phyloP scores from a whole-genome alignment of 2,888 invertebrate genomes.

The Cantharis rufa region DNA sequence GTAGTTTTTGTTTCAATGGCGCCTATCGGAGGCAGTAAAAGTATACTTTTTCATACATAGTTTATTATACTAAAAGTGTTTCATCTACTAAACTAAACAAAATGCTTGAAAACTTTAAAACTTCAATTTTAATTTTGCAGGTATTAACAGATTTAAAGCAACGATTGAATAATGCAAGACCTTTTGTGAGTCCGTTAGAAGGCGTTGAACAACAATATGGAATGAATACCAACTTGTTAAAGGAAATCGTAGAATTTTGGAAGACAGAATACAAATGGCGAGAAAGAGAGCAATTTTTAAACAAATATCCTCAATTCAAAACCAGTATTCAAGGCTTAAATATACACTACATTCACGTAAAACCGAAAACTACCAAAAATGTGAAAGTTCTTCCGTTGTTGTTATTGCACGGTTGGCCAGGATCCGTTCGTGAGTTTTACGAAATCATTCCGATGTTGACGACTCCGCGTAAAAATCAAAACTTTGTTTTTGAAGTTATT shows the following conservation, averaged over 20 bases:
- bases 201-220: slow-evolving; percentile 78
- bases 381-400: slow-evolving; percentile 66
- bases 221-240: slow-evolving; percentile 71
- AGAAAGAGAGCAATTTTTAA: slow-evolving; percentile 63
- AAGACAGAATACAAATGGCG: slow-evolving; percentile 70
- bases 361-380: slow-evolving; percentile 52
- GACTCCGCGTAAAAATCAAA: slow-evolving; percentile 57
- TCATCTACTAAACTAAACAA: too few species aligned
- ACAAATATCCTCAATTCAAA: slow-evolving; percentile 69
- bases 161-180: slow-evolving; percentile 58
- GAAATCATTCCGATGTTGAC: slow-evolving; percentile 69
- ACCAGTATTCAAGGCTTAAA: slow-evolving; percentile 72
- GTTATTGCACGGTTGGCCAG: slow-evolving; percentile 89
- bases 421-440: slow-evolving; percentile 84
- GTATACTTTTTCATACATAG: too few species aligned
- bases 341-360: slow-evolving; percentile 70
- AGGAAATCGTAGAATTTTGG: slow-evolving; percentile 79
- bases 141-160: slow-evolving; percentile 60
- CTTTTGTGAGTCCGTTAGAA: slow-evolving; percentile 62
- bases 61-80: too few species aligned
- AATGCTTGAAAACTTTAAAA: too few species aligned
- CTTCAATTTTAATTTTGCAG: slow-evolving; percentile 38
- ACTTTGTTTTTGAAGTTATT: slow-evolving; percentile 70
- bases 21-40: too few species aligned
- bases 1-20: too few species aligned